These are phyloP conservation scores for Euzophera pinguis DNA, from an alignment of 2,888 invertebrate genomes.

Conservation along the genomic window DNA sequence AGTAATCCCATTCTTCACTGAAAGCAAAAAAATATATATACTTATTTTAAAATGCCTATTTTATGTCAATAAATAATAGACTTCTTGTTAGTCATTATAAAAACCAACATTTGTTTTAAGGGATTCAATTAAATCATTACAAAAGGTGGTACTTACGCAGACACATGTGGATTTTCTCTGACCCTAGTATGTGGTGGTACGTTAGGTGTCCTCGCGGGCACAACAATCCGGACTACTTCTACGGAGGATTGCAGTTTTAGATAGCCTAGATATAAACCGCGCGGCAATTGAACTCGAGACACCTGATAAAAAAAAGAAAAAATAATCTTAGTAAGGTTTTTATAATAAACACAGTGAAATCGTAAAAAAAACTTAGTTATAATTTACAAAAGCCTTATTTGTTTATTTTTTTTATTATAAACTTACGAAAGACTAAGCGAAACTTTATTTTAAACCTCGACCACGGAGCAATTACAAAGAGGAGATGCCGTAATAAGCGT, in stretches of 20 bases:
- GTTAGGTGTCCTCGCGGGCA: slow-evolving; percentile 95
- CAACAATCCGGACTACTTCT: slow-evolving; percentile 95
- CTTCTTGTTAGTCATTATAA: too few species aligned
- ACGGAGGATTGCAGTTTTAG: slow-evolving; percentile 98
- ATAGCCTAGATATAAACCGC: slow-evolving; percentile 97
- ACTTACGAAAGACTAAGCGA: too few species aligned
- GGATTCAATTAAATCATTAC: background rate
- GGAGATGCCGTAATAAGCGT: too few species aligned
- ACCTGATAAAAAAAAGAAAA: slow-evolving; percentile 81
- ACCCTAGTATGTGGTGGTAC: slow-evolving; percentile 96
- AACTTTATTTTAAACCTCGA: too few species aligned
- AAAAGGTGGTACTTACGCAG: slow-evolving; percentile 83
- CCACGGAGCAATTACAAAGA: too few species aligned
- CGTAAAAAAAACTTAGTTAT: too few species aligned
- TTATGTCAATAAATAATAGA: too few species aligned
- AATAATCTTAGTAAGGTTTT: background rate
- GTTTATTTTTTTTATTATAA: too few species aligned
- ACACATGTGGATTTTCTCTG: slow-evolving; percentile 96
- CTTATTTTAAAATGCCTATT: too few species aligned
- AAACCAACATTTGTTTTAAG: too few species aligned
- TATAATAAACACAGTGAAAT: too few species aligned
- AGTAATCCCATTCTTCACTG: slow-evolving; percentile 97
- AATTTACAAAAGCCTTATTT: too few species aligned
- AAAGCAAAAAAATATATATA: slow-evolving; percentile 32
- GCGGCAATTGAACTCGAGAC: slow-evolving; percentile 88